These are phyloP conservation scores for Zootermopsis nevadensis DNA, from an alignment of 2,888 invertebrate genomes.

Conservation along the genomic window DNA sequence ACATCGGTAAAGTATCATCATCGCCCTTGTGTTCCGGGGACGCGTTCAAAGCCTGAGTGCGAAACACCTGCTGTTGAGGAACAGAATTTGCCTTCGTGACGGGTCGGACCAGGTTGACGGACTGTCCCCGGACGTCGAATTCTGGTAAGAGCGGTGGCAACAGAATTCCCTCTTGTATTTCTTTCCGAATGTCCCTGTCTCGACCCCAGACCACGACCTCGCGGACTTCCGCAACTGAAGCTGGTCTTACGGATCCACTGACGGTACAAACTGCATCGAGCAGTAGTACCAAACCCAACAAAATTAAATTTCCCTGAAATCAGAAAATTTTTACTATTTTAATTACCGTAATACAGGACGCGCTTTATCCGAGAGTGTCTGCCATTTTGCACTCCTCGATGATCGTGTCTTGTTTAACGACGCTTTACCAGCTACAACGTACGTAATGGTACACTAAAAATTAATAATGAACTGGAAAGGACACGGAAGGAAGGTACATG, in stretches of 20 bases:
- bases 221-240: neutral
- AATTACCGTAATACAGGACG: no score
- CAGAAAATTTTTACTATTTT: neutral
- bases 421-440: no score
- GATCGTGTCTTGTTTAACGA: no score
- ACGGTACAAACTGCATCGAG: neutral
- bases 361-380: no score
- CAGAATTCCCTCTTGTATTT: neutral
- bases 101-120: neutral
- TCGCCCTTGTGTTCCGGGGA: neutral
- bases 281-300: neutral
- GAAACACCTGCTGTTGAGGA: neutral
- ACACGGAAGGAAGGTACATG: no score
- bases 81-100: neutral
- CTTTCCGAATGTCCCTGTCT: neutral
- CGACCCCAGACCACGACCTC: neutral
- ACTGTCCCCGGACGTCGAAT: neutral
- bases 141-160: neutral
- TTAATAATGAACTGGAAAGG: no score
- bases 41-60: neutral
- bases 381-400: no score
- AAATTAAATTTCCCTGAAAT: neutral
- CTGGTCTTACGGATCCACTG: neutral
- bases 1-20: neutral
- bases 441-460: no score